phyloP scores from a whole-genome alignment of 2,888 invertebrate genomes.

The Brachynemurus nebulosus region DNA sequence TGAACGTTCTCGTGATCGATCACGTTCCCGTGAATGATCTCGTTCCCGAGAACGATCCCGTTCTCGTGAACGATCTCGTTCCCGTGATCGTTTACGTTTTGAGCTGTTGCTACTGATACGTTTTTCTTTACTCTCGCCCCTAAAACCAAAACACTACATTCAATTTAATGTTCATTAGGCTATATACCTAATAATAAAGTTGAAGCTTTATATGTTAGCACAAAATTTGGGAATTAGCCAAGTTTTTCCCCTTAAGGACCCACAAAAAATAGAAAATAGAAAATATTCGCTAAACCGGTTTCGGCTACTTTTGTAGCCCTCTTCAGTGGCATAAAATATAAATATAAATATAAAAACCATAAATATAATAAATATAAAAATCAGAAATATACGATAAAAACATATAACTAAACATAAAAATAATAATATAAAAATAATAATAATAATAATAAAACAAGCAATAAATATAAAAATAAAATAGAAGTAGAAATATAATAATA shows the following conservation, averaged over 20 bases:
- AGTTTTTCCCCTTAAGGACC: too few species aligned
- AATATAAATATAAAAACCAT: too few species aligned
- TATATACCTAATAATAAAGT: slow-evolving; percentile 14
- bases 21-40: slow-evolving; percentile 1
- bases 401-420: slow-evolving; percentile 13
- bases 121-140: slow-evolving; percentile 49
- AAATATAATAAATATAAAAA: too few species aligned
- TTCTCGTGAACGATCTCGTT: not conserved
- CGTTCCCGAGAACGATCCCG: slow-evolving; percentile 30
- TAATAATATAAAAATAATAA: slow-evolving; percentile 3
- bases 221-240: too few species aligned
- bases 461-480: too few species aligned
- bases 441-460: slow-evolving; percentile 8
- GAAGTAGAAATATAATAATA: too few species aligned
- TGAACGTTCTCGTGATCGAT: slow-evolving; percentile 2
- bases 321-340: too few species aligned
- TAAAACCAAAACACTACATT: slow-evolving; percentile 30
- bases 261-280: too few species aligned
- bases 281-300: too few species aligned
- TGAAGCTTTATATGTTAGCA: slow-evolving; percentile 10
- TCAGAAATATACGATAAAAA: too few species aligned
- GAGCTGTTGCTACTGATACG: slow-evolving; percentile 33
- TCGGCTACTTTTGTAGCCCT: too few species aligned
- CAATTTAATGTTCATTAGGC: slow-evolving; percentile 16
- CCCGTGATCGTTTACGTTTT: slow-evolving; percentile 20